Evolutionary conservation across 2,888 invertebrate species (phyloP).

Genomic region (Strigamia crassipes): DNA sequence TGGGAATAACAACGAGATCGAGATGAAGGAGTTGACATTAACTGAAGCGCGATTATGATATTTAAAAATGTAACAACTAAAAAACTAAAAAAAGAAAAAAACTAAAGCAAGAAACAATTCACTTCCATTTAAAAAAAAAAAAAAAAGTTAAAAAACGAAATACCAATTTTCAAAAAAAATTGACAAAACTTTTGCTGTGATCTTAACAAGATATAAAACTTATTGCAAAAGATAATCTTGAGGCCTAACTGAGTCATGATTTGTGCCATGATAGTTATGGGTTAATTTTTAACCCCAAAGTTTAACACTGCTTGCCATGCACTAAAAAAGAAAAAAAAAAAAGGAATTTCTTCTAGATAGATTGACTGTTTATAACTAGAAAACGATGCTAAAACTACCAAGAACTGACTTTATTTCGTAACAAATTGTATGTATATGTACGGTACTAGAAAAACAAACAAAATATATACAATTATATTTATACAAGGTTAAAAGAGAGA

Average conservation of each 20-base stretch:
- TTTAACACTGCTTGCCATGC: neutral
- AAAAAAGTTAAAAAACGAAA: too few species aligned
- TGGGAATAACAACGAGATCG: slow-evolving; percentile 53
- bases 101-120: neutral
- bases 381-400: neutral
- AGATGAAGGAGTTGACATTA: slow-evolving; percentile 48
- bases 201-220: slow-evolving; percentile 6
- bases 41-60: slow-evolving; percentile 27
- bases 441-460: neutral
- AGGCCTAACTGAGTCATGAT: slow-evolving; percentile 30
- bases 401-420: neutral
- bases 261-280: slow-evolving; percentile 26
- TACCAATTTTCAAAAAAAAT: too few species aligned
- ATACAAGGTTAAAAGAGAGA: neutral
- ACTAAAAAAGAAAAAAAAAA: slow-evolving; percentile 12
- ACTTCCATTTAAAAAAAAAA: neutral
- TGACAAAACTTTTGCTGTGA: neutral
- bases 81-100: neutral
- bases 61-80: neutral
- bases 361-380: neutral
- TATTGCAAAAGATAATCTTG: slow-evolving; percentile 11
- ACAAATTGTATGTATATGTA: neutral
- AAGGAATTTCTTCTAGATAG: neutral
- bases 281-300: slow-evolving; percentile 25
- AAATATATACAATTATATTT: slow-evolving; percentile 26